phyloP scores from a whole-genome alignment of 2,113 vertebrate genomes.

The Daphoenositta chrysoptera region DNA sequence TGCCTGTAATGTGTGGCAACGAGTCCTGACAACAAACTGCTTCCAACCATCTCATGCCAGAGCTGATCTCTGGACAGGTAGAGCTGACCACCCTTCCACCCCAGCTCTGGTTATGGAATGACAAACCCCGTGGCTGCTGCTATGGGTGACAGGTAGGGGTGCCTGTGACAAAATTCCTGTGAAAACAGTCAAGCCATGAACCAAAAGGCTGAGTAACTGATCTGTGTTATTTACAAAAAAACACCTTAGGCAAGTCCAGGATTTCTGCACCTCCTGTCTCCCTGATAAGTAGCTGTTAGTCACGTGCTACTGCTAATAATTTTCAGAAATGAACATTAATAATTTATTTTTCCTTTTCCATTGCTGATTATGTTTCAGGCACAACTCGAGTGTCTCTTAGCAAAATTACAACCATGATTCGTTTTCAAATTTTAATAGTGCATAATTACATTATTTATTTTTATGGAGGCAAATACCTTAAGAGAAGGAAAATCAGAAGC shows the following conservation, averaged over 20 bases:
- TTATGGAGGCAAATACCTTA: not conserved
- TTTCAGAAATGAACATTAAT: not conserved
- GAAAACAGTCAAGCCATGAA: not conserved
- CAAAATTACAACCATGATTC: slow-evolving; percentile 41
- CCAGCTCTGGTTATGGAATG: fast-evolving
- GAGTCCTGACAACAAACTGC: not conserved
- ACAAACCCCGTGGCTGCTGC: fast-evolving
- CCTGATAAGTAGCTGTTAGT: not conserved
- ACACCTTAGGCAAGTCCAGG: not conserved
- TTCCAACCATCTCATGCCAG: not conserved
- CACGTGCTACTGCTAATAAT: not conserved
- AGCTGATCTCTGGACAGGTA: not conserved
- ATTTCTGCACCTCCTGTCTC: not conserved
- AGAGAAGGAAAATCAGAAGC: not conserved
- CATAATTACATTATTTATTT: slow-evolving; percentile 35
- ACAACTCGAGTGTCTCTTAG: not conserved
- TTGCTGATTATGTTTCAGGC: not conserved
- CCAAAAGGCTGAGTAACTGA: not conserved
- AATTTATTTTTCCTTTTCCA: not conserved
- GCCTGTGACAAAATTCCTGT: not conserved
- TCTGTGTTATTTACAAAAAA: not conserved
- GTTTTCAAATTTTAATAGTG: slow-evolving; percentile 50
- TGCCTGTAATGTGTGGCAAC: not conserved
- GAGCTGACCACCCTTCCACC: not conserved
- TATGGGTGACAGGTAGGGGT: fast-evolving